phyloP scores from a whole-genome alignment of 2,797 vertebrate species.

The Hafferia zeledoni region DNA sequence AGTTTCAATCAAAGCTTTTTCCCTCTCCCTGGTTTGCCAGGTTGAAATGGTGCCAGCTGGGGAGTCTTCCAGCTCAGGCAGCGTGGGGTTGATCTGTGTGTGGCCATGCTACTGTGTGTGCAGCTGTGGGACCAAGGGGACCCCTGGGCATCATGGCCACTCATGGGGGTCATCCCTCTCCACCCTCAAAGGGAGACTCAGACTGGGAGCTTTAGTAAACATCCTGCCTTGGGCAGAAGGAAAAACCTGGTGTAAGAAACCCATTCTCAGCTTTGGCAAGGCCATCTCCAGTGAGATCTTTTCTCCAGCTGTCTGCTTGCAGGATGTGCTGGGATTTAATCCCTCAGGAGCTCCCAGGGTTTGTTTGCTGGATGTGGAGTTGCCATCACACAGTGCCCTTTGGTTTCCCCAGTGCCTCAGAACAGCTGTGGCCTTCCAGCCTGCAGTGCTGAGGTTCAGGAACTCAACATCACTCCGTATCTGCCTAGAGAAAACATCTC shows the following conservation, averaged over 20 bases:
- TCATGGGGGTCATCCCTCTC: background rate
- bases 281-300: background rate
- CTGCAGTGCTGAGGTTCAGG: background rate
- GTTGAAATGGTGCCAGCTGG: background rate
- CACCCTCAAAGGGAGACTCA: background rate
- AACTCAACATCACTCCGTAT: background rate
- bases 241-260: background rate
- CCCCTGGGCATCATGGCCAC: background rate
- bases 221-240: background rate
- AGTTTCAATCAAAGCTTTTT: background rate
- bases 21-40: background rate
- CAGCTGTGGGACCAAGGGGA: background rate
- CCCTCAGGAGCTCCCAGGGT: rapidly evolving
- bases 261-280: background rate
- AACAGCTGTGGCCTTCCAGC: background rate
- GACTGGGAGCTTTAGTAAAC: background rate
- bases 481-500: background rate
- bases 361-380: background rate
- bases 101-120: background rate
- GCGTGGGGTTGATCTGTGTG: background rate
- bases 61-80: background rate
- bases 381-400: background rate
- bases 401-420: background rate
- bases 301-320: background rate
- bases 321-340: background rate